Percentiles rank a stretch among this genome's conserved stretches.
Evolutionary conservation across 2,113 vertebrate species (phyloP).

Genomic region (Neomonachus schauinslandi): DNA sequence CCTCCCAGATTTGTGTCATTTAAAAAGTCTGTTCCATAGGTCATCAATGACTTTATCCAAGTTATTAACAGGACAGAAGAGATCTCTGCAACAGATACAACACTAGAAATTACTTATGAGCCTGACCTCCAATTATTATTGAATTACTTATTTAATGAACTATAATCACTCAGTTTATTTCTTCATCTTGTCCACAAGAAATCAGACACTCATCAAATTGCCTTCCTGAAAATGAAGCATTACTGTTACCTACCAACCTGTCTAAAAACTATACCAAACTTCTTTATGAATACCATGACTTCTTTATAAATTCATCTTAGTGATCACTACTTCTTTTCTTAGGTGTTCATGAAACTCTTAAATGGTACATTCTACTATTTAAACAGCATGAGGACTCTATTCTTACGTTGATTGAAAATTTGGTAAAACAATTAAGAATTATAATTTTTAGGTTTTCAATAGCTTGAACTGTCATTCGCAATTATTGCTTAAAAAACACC

Average conservation of each 20-base stretch:
- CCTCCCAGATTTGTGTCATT: conserved; percentile 39
- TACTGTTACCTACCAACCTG: neutral
- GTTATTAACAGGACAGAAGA: conserved; percentile 34
- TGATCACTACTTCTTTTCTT: conserved; percentile 30
- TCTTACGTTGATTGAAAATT: neutral
- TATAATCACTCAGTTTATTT: conserved; percentile 14
- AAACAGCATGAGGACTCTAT: neutral
- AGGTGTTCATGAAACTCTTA: neutral
- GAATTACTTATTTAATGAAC: conserved; percentile 53
- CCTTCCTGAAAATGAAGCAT: conserved; percentile 51
- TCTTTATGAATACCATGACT: conserved; percentile 13
- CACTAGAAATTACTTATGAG: conserved; percentile 40
- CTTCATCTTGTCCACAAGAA: conserved; percentile 34
- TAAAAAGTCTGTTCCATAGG: conserved; percentile 42
- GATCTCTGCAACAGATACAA: conserved; percentile 25
- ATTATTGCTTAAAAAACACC: conserved; percentile 26
- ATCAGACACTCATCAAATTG: conserved; percentile 24
- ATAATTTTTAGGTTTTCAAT: conserved; percentile 38
- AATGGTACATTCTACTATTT: neutral
- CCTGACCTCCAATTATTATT: conserved; percentile 17
- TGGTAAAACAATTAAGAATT: conserved; percentile 19
- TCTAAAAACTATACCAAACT: conserved; percentile 15
- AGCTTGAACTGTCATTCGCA: neutral
- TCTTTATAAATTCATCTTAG: conserved; percentile 17
- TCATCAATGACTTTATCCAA: conserved; percentile 7